A percentile compares a stretch with the other conserved stretches of the same genome.
Conservation (phyloP, 2,113 vertebrate genomes). For the Chlorodrepanis virens region DNA sequence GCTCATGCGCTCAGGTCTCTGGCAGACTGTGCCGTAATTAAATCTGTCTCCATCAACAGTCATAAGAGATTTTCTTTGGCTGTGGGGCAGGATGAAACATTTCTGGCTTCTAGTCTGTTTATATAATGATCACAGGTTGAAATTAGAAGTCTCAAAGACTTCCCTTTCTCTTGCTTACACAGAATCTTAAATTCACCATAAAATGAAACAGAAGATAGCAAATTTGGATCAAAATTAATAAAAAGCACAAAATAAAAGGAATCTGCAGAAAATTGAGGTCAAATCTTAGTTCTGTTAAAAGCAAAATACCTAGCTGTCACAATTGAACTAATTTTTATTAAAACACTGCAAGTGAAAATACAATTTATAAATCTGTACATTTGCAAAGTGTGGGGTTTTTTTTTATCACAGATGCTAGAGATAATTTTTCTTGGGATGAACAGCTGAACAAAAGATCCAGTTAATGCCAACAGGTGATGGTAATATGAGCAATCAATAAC, state of each 20-base stretch:
- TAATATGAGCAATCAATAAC: neutral
- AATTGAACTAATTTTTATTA: neutral
- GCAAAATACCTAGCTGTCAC: neutral
- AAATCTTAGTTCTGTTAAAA: neutral
- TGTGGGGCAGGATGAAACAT: neutral
- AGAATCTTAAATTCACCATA: neutral
- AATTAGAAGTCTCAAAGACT: neutral
- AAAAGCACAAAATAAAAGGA: neutral
- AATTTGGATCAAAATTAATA: neutral
- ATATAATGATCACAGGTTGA: neutral
- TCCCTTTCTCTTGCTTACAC: neutral
- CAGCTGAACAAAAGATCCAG: neutral
- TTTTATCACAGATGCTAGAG: neutral
- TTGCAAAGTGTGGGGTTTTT: neutral
- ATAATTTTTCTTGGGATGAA: neutral
- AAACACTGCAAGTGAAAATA: neutral
- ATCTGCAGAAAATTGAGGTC: neutral
- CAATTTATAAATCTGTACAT: neutral
- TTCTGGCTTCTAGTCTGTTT: neutral
- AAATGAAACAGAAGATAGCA: neutral
- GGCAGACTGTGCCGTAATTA: neutral
- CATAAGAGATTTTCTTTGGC: neutral
- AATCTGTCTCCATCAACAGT: neutral
- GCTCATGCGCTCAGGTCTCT: neutral
- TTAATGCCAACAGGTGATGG: neutral